Conservation (phyloP, 2,888 invertebrate genomes). For the Gibbula magus region DNA sequence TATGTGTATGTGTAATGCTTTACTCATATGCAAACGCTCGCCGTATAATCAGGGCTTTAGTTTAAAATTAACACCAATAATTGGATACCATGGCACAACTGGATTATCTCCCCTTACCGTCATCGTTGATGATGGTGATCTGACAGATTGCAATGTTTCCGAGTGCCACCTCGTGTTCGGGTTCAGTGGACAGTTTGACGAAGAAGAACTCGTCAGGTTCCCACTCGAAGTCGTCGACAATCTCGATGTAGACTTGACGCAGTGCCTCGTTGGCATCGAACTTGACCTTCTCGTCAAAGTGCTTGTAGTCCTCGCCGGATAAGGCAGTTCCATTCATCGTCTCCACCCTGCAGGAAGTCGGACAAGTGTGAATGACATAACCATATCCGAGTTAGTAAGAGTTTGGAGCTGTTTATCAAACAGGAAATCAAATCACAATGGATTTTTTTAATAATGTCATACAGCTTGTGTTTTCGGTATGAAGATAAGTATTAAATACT, state of each 20-base stretch:
- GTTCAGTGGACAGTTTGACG: slow-evolving; percentile 75
- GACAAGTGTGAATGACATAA: background rate
- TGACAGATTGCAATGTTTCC: slow-evolving; percentile 79
- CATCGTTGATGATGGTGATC: slow-evolving; percentile 80
- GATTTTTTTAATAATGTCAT: too few relatives aligned
- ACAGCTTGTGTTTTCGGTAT: too few relatives aligned
- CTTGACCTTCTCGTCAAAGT: slow-evolving; percentile 77
- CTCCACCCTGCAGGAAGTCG: slow-evolving; percentile 74
- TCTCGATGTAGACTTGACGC: slow-evolving; percentile 77
- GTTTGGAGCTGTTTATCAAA: too few relatives aligned
- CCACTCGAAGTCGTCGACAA: slow-evolving; percentile 80
- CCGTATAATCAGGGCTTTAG: too few relatives aligned
- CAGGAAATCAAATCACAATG: too few relatives aligned
- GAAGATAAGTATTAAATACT: too few relatives aligned
- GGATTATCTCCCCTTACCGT: slow-evolving; percentile 74
- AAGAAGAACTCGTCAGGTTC: slow-evolving; percentile 81
- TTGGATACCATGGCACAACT: too few relatives aligned
- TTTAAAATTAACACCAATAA: too few relatives aligned
- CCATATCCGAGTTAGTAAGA: too few relatives aligned
- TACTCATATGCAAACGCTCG: too few relatives aligned
- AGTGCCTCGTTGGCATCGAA: slow-evolving; percentile 78
- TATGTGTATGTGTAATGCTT: too few relatives aligned
- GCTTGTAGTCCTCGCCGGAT: slow-evolving; percentile 78
- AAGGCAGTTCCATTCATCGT: slow-evolving; percentile 80
- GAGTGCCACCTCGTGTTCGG: slow-evolving; percentile 72